A percentile compares a stretch with the other conserved stretches of the same genome.
These are phyloP conservation scores for Bombyx mori DNA, from an alignment of 1,140 invertebrate genomes.

Conservation along the genomic window DNA sequence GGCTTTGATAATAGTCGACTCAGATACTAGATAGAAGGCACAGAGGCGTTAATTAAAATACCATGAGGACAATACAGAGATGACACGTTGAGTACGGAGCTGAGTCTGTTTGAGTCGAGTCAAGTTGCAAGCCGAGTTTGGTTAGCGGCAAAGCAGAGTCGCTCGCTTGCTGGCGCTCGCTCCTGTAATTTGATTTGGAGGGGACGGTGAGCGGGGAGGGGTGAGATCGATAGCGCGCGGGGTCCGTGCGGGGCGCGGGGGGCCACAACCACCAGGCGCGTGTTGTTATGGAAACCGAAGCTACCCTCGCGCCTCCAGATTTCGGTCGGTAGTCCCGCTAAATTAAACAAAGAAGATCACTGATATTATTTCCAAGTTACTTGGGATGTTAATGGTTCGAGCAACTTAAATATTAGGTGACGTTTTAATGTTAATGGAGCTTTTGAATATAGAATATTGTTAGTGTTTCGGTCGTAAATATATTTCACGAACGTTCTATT, in stretches of 20 bases:
- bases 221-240: slow-evolving; percentile 51
- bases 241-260: slow-evolving; percentile 19
- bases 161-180: slow-evolving; percentile 37
- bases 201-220: slow-evolving; percentile 26
- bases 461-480: too few species aligned
- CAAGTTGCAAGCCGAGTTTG: slow-evolving; percentile 22
- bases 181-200: slow-evolving; percentile 69
- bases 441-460: too few species aligned
- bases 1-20: too few species aligned
- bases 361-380: slow-evolving; percentile 48
- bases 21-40: slow-evolving; percentile 52
- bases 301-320: slow-evolving; percentile 62
- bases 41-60: slow-evolving; percentile 68
- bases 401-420: too few species aligned
- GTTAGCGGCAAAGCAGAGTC: slow-evolving; percentile 8
- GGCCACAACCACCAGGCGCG: slow-evolving; percentile 41
- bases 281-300: slow-evolving; percentile 67
- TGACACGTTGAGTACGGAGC: slow-evolving; percentile 20
- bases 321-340: slow-evolving; percentile 54
- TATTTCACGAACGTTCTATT: too few species aligned
- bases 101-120: slow-evolving; percentile 34
- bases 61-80: slow-evolving; percentile 66
- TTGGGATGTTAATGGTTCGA: slow-evolving; percentile 2
- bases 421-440: too few species aligned
- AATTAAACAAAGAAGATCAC: slow-evolving; percentile 64